These are phyloP conservation scores for Hybos culiciformis DNA, from an alignment of 2,888 invertebrate genomes.

Conservation along the genomic window DNA sequence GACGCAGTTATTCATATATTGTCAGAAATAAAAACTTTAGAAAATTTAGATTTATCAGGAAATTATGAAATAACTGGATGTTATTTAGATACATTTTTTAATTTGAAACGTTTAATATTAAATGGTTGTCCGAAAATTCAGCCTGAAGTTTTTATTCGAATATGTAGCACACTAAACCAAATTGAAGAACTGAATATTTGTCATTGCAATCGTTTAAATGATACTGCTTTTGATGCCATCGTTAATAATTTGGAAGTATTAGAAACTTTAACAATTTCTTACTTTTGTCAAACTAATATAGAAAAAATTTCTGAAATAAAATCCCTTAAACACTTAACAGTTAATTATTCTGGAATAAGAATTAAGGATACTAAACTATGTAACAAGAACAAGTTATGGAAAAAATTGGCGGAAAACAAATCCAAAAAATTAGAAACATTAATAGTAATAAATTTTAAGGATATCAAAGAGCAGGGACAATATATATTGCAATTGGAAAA, in stretches of 20 bases:
- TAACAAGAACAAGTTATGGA: conserved; percentile 4
- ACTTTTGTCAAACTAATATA: conserved; percentile 4
- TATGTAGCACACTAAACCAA: conserved; percentile 6
- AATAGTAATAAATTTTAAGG: neutral
- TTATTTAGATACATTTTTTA: conserved; percentile 9
- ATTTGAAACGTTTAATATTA: conserved; percentile 9
- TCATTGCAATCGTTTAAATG: conserved; percentile 10
- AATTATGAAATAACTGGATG: conserved; percentile 11
- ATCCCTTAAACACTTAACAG: conserved; percentile 6
- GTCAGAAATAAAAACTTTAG: conserved; percentile 2
- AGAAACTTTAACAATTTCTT: conserved; percentile 8
- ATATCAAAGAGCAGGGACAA: neutral
- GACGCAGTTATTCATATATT: conserved; percentile 4
- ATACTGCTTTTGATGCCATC: conserved; percentile 1
- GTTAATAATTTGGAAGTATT: conserved; percentile 6
- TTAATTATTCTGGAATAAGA: neutral
- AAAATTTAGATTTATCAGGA: conserved; percentile 9
- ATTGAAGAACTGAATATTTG: conserved; percentile 11
- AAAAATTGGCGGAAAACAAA: conserved; percentile 3
- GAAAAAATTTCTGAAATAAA: conserved; percentile 1
- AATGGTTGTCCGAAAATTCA: conserved; percentile 10
- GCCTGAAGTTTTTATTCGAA: conserved; percentile 8
- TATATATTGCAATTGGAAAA: neutral
- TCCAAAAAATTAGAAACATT: conserved; percentile 2
- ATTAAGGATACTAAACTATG: no score